Evolutionary conservation across 2,888 invertebrate genomes (phyloP).

Genomic region (Sthenelais limicola): DNA sequence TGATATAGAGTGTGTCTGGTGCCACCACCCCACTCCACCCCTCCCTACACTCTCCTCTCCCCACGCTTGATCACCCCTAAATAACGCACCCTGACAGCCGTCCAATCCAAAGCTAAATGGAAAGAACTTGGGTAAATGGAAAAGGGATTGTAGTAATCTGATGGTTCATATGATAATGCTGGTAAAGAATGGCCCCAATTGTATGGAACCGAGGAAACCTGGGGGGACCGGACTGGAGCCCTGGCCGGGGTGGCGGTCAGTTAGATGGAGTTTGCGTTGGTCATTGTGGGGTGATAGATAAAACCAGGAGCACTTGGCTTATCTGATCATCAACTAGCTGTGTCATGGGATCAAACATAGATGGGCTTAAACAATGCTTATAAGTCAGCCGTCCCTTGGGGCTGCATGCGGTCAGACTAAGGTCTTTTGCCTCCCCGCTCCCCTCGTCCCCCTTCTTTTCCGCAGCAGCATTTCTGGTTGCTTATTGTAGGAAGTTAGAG

Average conservation of each 20-base stretch:
- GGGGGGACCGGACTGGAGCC: background rate
- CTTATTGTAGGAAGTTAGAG: too few species aligned
- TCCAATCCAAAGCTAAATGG: constrained; percentile 30
- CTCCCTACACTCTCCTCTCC: background rate
- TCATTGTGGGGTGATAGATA: background rate
- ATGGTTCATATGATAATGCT: constrained; percentile 37
- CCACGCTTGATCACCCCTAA: constrained; percentile 27
- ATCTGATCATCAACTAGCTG: too few species aligned
- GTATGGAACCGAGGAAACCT: background rate
- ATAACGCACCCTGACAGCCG: constrained; percentile 24
- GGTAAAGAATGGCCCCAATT: constrained; percentile 23
- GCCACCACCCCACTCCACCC: background rate
- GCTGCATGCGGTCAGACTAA: background rate
- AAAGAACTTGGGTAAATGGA: constrained; percentile 39
- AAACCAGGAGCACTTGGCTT: too few species aligned
- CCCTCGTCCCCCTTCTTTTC: constrained; percentile 11
- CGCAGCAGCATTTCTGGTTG: too few species aligned
- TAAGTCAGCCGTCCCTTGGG: too few species aligned
- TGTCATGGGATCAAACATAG: too few species aligned
- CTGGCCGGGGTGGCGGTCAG: background rate
- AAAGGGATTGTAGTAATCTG: constrained; percentile 28
- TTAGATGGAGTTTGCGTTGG: background rate
- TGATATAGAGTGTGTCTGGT: background rate
- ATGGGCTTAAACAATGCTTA: too few species aligned
- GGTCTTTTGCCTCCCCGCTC: background rate